These are phyloP conservation scores for Aphaenogaster floridana DNA, from an alignment of 1,140 invertebrate species.

Conservation along the genomic window DNA sequence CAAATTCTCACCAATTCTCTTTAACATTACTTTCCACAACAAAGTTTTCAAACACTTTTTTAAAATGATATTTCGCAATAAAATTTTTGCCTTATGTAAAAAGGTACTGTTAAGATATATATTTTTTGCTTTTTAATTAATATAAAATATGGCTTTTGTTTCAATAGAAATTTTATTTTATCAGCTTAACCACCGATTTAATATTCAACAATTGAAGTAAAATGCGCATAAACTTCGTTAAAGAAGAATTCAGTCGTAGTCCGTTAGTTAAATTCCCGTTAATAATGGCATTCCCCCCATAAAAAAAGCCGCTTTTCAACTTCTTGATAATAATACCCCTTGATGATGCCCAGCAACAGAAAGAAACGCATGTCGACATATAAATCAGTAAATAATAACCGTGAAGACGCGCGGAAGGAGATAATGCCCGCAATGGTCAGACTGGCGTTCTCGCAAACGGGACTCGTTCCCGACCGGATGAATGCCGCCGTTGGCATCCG, in stretches of 20 bases:
- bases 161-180: not conserved
- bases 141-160: not conserved
- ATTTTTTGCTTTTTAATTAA: not conserved
- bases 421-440: slow-evolving; percentile 2
- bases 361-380: slow-evolving; percentile 13
- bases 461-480: not conserved
- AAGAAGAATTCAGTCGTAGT: not conserved
- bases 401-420: not conserved
- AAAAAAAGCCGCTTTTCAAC: slow-evolving; percentile 30
- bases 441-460: slow-evolving; percentile 17
- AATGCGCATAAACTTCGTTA: not conserved
- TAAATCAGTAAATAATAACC: slow-evolving; percentile 40
- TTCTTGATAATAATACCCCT: slow-evolving; percentile 27
- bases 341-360: not conserved
- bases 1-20: not conserved
- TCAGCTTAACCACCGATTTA: not conserved
- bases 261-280: slow-evolving; percentile 32
- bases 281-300: not conserved
- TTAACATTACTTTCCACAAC: not conserved
- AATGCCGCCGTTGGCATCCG: not conserved
- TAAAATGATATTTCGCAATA: not conserved
- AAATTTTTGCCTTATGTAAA: not conserved
- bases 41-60: not conserved
- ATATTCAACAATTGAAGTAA: not conserved
- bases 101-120: not conserved